phyloP scores from a whole-genome alignment of 2,888 invertebrate genomes.

The Seira musarum region DNA sequence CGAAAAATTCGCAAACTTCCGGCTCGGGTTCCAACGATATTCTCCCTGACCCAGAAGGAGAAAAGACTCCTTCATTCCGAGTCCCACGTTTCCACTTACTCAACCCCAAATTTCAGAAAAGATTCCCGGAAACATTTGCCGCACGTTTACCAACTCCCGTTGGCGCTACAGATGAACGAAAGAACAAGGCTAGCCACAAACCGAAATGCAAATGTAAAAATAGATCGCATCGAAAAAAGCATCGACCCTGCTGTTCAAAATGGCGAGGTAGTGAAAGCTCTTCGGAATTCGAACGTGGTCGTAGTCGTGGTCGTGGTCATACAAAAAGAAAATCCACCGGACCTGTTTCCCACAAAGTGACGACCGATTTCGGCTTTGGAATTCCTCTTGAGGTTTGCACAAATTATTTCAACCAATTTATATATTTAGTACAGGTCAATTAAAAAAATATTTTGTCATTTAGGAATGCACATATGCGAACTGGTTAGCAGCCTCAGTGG shows the following conservation, averaged over 20 bases:
- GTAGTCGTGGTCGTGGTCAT: not conserved
- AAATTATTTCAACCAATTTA: no score
- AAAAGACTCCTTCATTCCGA: not conserved
- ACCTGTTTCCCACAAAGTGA: not conserved
- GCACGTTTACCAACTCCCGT: no score
- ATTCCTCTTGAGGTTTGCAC: slow-evolving; percentile 1
- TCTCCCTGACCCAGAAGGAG: not conserved
- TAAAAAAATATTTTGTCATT: no score
- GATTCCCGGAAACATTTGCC: not conserved
- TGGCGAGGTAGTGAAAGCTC: no score
- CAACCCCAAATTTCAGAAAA: not conserved
- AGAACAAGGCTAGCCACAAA: not conserved
- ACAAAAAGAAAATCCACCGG: not conserved
- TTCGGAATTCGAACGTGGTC: no score
- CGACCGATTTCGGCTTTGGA: not conserved
- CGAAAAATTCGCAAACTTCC: not conserved
- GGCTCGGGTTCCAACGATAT: not conserved
- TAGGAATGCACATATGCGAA: slow-evolving; percentile 6
- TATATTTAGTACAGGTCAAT: no score
- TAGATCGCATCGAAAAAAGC: not conserved
- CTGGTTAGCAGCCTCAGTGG: not conserved
- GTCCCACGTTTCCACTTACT: not conserved
- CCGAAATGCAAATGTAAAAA: not conserved
- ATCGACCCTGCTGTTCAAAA: no score
- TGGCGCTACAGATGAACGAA: not conserved